These are phyloP conservation scores for Euplexia lucipara DNA, from an alignment of 2,888 invertebrate species.

Conservation along the genomic window DNA sequence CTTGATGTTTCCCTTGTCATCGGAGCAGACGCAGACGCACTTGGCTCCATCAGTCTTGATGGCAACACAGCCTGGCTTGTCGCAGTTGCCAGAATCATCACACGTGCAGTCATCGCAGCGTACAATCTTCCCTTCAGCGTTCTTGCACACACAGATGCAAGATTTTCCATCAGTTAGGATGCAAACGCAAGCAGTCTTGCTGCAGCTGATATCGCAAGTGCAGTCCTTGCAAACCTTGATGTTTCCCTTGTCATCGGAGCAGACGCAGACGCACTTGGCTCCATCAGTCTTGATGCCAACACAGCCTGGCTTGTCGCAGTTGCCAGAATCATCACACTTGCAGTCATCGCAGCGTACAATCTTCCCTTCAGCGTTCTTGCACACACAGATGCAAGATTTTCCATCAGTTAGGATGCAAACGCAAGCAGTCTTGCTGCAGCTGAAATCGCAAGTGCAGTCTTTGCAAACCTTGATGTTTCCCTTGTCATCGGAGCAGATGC, in stretches of 20 bases:
- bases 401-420: conserved; percentile 65
- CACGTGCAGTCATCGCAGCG: conserved; percentile 63
- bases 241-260: conserved; percentile 37
- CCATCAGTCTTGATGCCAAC: conserved; percentile 56
- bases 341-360: conserved; percentile 50
- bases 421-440: conserved; percentile 64
- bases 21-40: conserved; percentile 51
- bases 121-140: conserved; percentile 35
- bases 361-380: conserved; percentile 35
- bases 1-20: conserved; percentile 30
- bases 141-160: conserved; percentile 50
- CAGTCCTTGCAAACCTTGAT: conserved; percentile 55
- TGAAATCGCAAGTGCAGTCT: conserved; percentile 39
- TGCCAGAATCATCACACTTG: conserved; percentile 32
- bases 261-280: conserved; percentile 64
- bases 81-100: conserved; percentile 28
- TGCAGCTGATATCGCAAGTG: conserved; percentile 44
- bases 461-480: conserved; percentile 39
- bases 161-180: conserved; percentile 58
- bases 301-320: conserved; percentile 51
- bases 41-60: conserved; percentile 56
- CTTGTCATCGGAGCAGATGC: conserved; percentile 45
- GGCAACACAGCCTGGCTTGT: conserved; percentile 26
- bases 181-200: conserved; percentile 53
- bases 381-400: conserved; percentile 50